Percentiles rank a stretch among this genome's conserved stretches.
phyloP scores from a whole-genome alignment of 2,888 invertebrate genomes.

The Melipona bicolor region DNA sequence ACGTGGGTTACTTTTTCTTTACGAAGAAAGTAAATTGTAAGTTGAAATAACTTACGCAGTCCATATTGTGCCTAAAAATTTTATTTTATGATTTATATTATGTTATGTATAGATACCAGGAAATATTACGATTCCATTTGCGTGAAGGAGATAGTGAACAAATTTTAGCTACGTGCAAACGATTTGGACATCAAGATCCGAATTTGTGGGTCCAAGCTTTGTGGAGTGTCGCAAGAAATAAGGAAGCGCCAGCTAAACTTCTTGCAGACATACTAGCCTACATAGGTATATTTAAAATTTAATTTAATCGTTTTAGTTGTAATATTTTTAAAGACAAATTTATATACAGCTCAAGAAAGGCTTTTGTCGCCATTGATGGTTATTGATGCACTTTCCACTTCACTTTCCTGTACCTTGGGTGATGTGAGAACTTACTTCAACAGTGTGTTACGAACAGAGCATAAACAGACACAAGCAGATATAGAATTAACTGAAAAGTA shows the following conservation, averaged over 20 bases:
- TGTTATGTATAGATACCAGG: constrained; percentile 86
- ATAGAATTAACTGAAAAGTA: constrained; percentile 91
- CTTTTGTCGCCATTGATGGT: constrained; percentile 95
- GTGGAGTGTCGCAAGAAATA: constrained; percentile 88
- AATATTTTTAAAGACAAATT: constrained; percentile 10
- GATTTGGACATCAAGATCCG: constrained; percentile 91
- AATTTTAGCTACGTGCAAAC: constrained; percentile 91
- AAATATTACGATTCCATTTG: constrained; percentile 90
- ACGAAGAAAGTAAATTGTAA: constrained; percentile 94
- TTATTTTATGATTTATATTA: constrained; percentile 1
- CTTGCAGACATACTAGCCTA: constrained; percentile 87
- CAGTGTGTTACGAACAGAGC: constrained; percentile 90
- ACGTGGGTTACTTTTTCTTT: constrained; percentile 93
- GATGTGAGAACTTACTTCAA: constrained; percentile 91
- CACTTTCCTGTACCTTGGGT: constrained; percentile 90
- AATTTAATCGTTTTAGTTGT: not conserved
- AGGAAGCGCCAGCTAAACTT: constrained; percentile 86
- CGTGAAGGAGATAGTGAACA: constrained; percentile 89
- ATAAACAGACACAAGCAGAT: constrained; percentile 90
- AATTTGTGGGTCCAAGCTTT: constrained; percentile 95
- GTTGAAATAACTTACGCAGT: constrained; percentile 41
- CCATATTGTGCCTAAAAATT: not conserved
- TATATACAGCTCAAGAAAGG: constrained; percentile 89
- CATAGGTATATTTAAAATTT: constrained; percentile 84
- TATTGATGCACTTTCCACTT: constrained; percentile 94